These are phyloP conservation scores for Pseudonaja textilis DNA, from an alignment of 2,113 vertebrate genomes.

Conservation along the genomic window DNA sequence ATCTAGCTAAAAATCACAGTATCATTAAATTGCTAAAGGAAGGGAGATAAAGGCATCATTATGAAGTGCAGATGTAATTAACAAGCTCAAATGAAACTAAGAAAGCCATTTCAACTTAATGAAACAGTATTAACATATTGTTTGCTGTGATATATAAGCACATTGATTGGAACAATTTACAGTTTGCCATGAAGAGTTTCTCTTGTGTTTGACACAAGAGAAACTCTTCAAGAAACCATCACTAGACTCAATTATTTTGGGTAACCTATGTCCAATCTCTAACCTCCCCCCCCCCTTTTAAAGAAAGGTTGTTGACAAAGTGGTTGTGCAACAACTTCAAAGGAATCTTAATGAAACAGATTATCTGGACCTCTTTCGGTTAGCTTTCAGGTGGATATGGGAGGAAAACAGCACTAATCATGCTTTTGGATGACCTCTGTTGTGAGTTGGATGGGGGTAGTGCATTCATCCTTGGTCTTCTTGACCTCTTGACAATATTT, in stretches of 20 bases:
- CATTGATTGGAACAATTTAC: neutral
- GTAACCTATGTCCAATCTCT: neutral
- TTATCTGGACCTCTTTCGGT: neutral
- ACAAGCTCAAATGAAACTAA: neutral
- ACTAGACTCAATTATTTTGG: neutral
- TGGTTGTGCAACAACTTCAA: neutral
- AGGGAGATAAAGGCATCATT: neutral
- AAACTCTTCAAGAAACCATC: neutral
- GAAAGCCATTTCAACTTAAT: neutral
- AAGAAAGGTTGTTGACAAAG: neutral
- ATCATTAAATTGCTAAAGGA: neutral
- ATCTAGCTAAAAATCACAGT: slow-evolving; percentile 13
- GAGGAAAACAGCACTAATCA: neutral
- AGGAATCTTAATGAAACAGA: neutral
- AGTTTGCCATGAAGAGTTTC: neutral
- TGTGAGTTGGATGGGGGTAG: neutral
- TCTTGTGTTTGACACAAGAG: neutral
- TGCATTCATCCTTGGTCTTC: neutral
- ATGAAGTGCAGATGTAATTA: neutral
- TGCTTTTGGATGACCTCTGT: neutral
- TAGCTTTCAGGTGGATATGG: neutral
- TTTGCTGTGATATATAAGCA: neutral
- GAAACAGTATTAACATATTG: neutral
- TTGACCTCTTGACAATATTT: neutral
- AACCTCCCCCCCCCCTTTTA: neutral